Percentiles rank a stretch among this genome's conserved stretches.
These are phyloP conservation scores for Pogonognathellus flavescens DNA, from an alignment of 1,140 invertebrate genomes.

Conservation along the genomic window DNA sequence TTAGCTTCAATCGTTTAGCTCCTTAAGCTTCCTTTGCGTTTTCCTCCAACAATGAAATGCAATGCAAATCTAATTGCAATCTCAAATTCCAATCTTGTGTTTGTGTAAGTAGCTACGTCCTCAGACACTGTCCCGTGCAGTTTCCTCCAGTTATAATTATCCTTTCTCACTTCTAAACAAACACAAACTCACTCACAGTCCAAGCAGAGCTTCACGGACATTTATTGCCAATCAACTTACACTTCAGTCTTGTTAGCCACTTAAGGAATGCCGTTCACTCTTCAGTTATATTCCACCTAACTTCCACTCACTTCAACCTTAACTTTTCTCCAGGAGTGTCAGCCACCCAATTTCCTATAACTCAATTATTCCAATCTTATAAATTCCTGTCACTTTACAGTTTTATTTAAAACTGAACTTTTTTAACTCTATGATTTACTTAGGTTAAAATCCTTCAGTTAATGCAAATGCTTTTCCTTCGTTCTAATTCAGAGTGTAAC, in stretches of 20 bases:
- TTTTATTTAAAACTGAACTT: too few relatives aligned
- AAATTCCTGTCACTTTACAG: too few relatives aligned
- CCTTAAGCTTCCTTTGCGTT: slow-evolving; percentile 46
- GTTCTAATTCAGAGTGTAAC: too few relatives aligned
- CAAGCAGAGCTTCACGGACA: too few relatives aligned
- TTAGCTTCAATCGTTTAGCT: slow-evolving; percentile 42
- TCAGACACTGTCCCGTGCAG: background rate
- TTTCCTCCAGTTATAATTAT: background rate
- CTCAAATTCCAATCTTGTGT: slow-evolving; percentile 41
- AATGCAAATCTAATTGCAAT: slow-evolving; percentile 50
- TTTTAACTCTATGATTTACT: too few relatives aligned
- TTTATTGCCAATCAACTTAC: background rate
- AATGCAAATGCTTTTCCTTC: too few relatives aligned
- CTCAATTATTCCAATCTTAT: too few relatives aligned
- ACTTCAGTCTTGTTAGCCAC: slow-evolving; percentile 4
- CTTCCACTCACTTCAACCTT: too few relatives aligned
- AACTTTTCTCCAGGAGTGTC: too few relatives aligned
- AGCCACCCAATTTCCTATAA: too few relatives aligned
- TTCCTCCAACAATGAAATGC: slow-evolving; percentile 34
- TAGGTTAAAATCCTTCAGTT: too few relatives aligned
- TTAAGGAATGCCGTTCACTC: background rate
- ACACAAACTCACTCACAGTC: background rate
- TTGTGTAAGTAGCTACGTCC: slow-evolving; percentile 29
- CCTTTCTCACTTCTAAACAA: background rate
- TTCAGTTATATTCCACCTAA: too few relatives aligned